Base-by-base conservation (phyloP, 2,797 vertebrate genomes). In the Pseudopleuronectes americanus region DNA sequence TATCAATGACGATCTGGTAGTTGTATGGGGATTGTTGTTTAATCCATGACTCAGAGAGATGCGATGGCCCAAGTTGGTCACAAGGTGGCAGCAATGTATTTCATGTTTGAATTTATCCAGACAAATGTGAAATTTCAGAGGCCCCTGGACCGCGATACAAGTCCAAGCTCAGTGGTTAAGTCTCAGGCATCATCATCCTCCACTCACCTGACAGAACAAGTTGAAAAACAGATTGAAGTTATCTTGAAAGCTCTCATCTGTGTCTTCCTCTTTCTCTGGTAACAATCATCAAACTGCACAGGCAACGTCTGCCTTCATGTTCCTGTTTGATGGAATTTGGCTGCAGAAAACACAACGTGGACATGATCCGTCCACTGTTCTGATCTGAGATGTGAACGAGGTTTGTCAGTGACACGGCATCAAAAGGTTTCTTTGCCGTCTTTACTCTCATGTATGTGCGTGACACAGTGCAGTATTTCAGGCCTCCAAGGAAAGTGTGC, bases 341-440 rank as follows among this genome's bases (percentile, higher is more conserved):
- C 83, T 73, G n/a, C 57, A 71, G 36, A 6, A 58, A 31, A 68
- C 53, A 52, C 64, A 74, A 21, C 6, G 26, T 45, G 54, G 54
- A 14, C 68, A 66, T 79, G 0, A 54, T 74, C 45, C 76, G 71
- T 73, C 68, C 53, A 17, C 49, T 22, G 22, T 54, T 53, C 43
- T 80, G 63, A 38, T 61, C 53, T 48, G n/a, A 63, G 61, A 77
- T 61, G 52, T 57, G 55, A 76, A 57, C 77, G 36, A 60, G 63
- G 52, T 86, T 87, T 80, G 86, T 84, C 77, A 68, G 70, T 62
- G 79, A 68, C 70, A 67, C 41, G 55, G 74, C 81, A 74, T 70
- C 45, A 72, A 74, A 75, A 63, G 54, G 75, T 73, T 76, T 57
- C 71, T 80, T 61, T 71, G 66, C 66, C 36, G 38, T 73, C 52